These are phyloP conservation scores for Andrena dorsata DNA, from an alignment of 2,888 invertebrate species.

Conservation along the genomic window DNA sequence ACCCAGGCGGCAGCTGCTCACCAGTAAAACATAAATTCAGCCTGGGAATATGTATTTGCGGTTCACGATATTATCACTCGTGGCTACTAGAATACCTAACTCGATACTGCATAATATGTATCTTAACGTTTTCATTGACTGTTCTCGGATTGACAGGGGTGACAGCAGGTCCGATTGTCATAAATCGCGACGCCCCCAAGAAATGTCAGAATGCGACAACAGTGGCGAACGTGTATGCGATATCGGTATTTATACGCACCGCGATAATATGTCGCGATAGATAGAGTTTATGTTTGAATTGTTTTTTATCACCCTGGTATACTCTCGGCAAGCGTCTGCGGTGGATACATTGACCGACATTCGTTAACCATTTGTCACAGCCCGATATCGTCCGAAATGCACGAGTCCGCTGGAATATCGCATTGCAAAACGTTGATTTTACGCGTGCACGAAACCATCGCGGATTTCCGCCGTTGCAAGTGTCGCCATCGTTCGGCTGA, in stretches of 20 bases:
- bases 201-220: constrained; percentile 38
- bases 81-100: constrained; percentile 40
- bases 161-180: constrained; percentile 38
- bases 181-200: constrained; percentile 68
- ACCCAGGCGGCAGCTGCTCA: too few relatives aligned
- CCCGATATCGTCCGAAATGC: background rate
- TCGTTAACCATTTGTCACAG: background rate
- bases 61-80: background rate
- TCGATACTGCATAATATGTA: background rate
- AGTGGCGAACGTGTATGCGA: background rate
- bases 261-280: constrained; percentile 25
- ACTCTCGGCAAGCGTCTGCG: background rate
- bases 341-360: background rate
- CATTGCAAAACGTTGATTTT: background rate
- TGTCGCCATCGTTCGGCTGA: background rate
- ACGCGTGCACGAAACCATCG: background rate
- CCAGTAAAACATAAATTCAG: background rate
- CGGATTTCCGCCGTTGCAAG: too few relatives aligned
- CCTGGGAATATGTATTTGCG: constrained; percentile 1
- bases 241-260: background rate
- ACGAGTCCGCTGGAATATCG: background rate
- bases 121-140: constrained; percentile 50
- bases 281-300: constrained; percentile 33
- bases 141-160: constrained; percentile 22
- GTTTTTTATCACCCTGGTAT: constrained; percentile 42